Base-by-base conservation (phyloP, 2,113 vertebrate genomes). In the Thalassarche chlororhynchos region DNA sequence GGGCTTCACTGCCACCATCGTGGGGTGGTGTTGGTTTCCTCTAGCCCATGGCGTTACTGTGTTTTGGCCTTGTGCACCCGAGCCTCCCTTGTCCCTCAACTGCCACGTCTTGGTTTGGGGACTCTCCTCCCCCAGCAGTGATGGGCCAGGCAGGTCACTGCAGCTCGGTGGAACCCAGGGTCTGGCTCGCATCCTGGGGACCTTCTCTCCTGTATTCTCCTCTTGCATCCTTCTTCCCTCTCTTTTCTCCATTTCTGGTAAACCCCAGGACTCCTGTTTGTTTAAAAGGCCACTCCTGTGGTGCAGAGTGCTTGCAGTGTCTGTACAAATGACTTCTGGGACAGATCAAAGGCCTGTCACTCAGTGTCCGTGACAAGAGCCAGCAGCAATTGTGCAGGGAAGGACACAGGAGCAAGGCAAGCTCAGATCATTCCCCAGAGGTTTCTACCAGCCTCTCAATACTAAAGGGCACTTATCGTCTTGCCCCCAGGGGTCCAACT, bases 141-240 rank as follows among this genome's bases (percentile, higher is more conserved):
- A 26, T 34, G 47, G n/a, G 28, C 34, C 60, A 38, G 58, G 38
- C 54, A 36, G 32, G 81, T 72, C 36, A 24, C 81, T 47, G 40
- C 1, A 1, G 14, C 64, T 74, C 17, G 0, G 24, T 21, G 74
- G 23, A 21, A 24, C n/a, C 40, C 6, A 1, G 14, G 14, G 23
- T 70, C 55, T 87, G 28, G 51, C 66, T 66, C 1, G 0, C 34
- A 6, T 25, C 57, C 38, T 28, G 29, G 10, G 15, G 9, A 55
- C 17, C n/a, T 61, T 55, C 61, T 52, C 42, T 85, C 52, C 40
- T 29, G 3, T 36, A 12, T 62, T 88, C 36, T 87, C 28, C 40
- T 65, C 64, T 49, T 80, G 12, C 36, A 32, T 72, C 44, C 34
- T 80, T 34, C 21, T 69, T 32, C 34, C 34, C 60, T 79, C 31